Evolutionary conservation across 2,888 invertebrate species (phyloP), one percentile per base, ranked within the genome.

Genomic region (Cephus pygmeus): DNA sequence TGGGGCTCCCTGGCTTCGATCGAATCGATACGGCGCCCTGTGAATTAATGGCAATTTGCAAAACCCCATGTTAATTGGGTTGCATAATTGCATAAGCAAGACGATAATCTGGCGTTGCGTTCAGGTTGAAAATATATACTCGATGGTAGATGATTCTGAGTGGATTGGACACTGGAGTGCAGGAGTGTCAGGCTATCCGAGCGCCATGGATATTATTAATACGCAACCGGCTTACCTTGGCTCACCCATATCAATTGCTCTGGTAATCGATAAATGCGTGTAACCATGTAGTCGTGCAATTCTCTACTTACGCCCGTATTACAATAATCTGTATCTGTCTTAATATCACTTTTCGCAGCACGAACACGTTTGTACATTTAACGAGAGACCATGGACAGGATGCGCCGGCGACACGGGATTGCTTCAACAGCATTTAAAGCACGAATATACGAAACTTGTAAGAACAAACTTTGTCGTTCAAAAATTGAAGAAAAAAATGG

Each of bases 171-270:
- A 56, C 9, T 23, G 9, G 9, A 56, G 56, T 56, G 95, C 87
- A 95, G 94, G 88, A 88, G 96, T 95, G 93, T 98, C 98, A 83
- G 98, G 93, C 92, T 96, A 97, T 76, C 95, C 94, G 78, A 98
- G 94, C 33, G 85, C 71, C 56, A 56, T 56, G 83, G 84, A 86
- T 87, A 89, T 89, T 88, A 88, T 90, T 90, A 88, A 89, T 88
- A 87, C 85, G 82, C 33, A 85, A 91, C 89, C 87, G 81, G 91
- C 85, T 91, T 84, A 85, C 91, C 90, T 91, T 91, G 91, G 87
- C 86, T 87, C 84, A 84, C 87, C 87, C 86, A 85, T 88, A 89
- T 88, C 88, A 87, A 90, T 89, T 87, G 84, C 86, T 75, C 80
- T 81, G 88, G 86, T 87, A 87, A 89, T 89, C 87, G 88, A 87